Base-by-base conservation (phyloP, 2,888 invertebrate genomes). In the Sycophila texana region DNA sequence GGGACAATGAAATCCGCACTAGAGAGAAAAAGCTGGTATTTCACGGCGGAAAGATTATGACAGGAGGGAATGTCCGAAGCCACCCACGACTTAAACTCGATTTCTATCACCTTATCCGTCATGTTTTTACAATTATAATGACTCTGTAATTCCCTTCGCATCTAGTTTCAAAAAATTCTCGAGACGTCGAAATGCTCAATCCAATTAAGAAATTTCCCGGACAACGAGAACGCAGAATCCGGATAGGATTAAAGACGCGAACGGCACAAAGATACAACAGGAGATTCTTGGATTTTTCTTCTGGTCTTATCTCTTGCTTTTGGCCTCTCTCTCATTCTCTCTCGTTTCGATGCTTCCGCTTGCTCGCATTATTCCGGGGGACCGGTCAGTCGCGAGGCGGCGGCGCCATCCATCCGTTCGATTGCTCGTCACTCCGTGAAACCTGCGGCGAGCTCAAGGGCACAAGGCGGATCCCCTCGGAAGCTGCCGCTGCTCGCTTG, bases 361-460 rank as follows among this genome's bases (percentile, higher is more conserved):
- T 51, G 68, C 63, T 53, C 73, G 73, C 72, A 65, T 72, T 73
- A 73, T 66, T 73, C 55, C 26, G 14, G 18, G 57, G 20, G 39
- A 58, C 20, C 55, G 63, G 60, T 55, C 16, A 47, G 16, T 20
- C 57, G 4, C n/a, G 16, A 63, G 53, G 66, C 58, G 78, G 70
- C 65, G 63, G 58, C 47, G n/a, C 49, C 68, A 51, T 63, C 47
- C 22, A 18, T 53, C 63, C 22, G 55, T 71, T 78, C 79, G 84
- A 81, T 82, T 81, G 81, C 80, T 77, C 82, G 81, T 77, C 82
- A 80, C 76, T 81, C 61, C n/a, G 74, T 77, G 63, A 76, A 74
- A 76, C 63, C 77, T 74, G 79, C 76, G 73, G 75, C 65, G 74
- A 75, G 49, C 75, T 81, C 82, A 83, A 81, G 82, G 83, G 66